Percentiles rank a stretch among this genome's conserved stretches.
phyloP scores from a whole-genome alignment of 2,797 vertebrate species.

The Peromyscus aztecus region DNA sequence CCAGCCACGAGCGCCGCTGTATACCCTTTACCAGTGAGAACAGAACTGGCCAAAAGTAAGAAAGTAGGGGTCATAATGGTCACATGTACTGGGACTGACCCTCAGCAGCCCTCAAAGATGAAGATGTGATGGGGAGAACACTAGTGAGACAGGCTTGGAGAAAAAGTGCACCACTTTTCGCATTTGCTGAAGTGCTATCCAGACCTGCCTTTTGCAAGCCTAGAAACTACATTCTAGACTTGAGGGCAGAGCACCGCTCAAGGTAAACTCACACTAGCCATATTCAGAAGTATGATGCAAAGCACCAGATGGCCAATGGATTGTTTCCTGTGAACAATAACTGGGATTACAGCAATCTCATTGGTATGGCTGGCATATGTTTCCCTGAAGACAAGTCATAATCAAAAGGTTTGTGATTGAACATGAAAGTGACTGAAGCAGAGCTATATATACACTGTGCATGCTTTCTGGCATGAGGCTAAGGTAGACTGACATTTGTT shows the following conservation, averaged over 20 bases:
- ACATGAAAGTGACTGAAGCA: not conserved
- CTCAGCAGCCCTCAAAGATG: not conserved
- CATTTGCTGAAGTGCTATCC: not conserved
- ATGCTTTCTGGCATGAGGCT: not conserved
- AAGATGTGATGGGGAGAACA: not conserved
- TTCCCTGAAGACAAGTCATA: conserved; percentile 33
- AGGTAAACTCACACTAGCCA: not conserved
- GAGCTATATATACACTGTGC: not conserved
- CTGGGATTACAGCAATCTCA: not conserved
- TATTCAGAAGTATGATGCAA: not conserved
- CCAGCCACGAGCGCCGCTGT: too few species aligned
- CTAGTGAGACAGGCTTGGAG: not conserved
- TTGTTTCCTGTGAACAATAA: not conserved
- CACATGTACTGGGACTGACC: not conserved
- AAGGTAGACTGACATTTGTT: not conserved
- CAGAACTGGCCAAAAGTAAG: not conserved
- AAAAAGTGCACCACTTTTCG: not conserved
- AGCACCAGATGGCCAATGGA: not conserved
- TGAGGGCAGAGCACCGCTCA: not conserved
- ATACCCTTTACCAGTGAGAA: too few species aligned
- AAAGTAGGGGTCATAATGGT: not conserved
- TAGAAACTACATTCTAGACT: not conserved
- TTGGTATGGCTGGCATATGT: not conserved
- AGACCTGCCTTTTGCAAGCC: not conserved
- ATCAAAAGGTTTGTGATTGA: not conserved